Conservation (phyloP, 2,888 invertebrate genomes). For the Malthinus flaveolus region DNA sequence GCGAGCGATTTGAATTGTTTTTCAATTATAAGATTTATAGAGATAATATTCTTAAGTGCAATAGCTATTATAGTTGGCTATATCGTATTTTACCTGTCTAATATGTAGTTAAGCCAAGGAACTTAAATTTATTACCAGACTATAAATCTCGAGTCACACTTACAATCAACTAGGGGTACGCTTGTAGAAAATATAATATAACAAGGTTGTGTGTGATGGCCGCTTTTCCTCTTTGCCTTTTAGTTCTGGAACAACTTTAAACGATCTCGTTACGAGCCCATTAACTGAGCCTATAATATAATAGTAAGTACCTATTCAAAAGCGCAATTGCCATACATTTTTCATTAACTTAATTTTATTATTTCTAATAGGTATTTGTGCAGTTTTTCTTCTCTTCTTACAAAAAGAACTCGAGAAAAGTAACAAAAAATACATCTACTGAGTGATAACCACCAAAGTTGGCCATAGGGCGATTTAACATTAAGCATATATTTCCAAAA, state of each 20-base stretch:
- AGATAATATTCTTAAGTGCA: slow-evolving; percentile 34
- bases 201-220: slow-evolving; percentile 16
- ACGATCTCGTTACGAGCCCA: slow-evolving; percentile 5
- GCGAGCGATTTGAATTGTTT: slow-evolving; percentile 18
- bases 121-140: slow-evolving; percentile 36
- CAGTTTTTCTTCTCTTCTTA: too few relatives aligned
- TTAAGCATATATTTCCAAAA: too few relatives aligned
- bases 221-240: slow-evolving; percentile 20
- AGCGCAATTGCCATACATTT: too few relatives aligned
- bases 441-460: too few relatives aligned
- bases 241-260: slow-evolving; percentile 16
- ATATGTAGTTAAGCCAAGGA: slow-evolving; percentile 38
- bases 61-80: slow-evolving; percentile 35
- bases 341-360: too few relatives aligned
- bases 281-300: too few relatives aligned
- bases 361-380: too few relatives aligned
- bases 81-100: slow-evolving; percentile 42
- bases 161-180: slow-evolving; percentile 25
- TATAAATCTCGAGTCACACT: slow-evolving; percentile 40
- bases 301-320: too few relatives aligned
- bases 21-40: slow-evolving; percentile 40
- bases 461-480: too few relatives aligned
- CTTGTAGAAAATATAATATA: slow-evolving; percentile 20
- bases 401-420: too few relatives aligned
- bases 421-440: too few relatives aligned